Evolutionary conservation across 1,140 invertebrate genomes (phyloP).

Genomic region (Lepeophtheirus salmonis): DNA sequence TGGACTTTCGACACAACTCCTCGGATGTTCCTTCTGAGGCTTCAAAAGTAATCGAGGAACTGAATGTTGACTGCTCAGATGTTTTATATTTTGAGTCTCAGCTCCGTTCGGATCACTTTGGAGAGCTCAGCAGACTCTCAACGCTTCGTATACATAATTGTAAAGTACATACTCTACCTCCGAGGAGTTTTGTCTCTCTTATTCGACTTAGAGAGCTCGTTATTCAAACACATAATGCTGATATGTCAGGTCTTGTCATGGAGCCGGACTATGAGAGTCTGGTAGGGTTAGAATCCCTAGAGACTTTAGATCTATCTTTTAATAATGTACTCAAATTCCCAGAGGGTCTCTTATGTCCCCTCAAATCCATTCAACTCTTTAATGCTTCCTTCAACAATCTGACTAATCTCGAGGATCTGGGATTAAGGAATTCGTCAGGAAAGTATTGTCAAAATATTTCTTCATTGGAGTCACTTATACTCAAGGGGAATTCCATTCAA

Average conservation of each 20-base stretch:
- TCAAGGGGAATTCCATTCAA: background rate
- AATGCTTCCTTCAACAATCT: conserved; percentile 37
- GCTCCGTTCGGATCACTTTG: conserved; percentile 46
- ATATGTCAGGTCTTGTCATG: background rate
- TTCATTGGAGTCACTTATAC: background rate
- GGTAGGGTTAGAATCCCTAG: conserved; percentile 15
- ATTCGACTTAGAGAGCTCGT: conserved; percentile 43
- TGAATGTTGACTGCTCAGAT: conserved; percentile 55
- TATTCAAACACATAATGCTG: conserved; percentile 35
- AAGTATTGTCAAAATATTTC: no score
- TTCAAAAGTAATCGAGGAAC: conserved; percentile 32
- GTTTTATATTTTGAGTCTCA: conserved; percentile 56
- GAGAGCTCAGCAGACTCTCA: conserved; percentile 46
- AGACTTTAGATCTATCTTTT: conserved; percentile 45
- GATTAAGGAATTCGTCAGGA: background rate
- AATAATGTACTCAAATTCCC: conserved; percentile 63
- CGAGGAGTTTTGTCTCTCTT: conserved; percentile 42
- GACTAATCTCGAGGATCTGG: background rate
- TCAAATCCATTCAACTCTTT: conserved; percentile 42
- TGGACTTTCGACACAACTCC: conserved; percentile 13
- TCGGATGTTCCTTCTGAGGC: background rate
- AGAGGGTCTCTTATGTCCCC: conserved; percentile 47
- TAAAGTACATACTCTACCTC: conserved; percentile 51
- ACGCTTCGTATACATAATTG: conserved; percentile 53
- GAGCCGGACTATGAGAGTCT: conserved; percentile 11